A percentile compares a stretch with the other conserved stretches of the same genome.
Evolutionary conservation across 1,140 invertebrate genomes (phyloP).

Genomic region (Saccostrea glomerata): DNA sequence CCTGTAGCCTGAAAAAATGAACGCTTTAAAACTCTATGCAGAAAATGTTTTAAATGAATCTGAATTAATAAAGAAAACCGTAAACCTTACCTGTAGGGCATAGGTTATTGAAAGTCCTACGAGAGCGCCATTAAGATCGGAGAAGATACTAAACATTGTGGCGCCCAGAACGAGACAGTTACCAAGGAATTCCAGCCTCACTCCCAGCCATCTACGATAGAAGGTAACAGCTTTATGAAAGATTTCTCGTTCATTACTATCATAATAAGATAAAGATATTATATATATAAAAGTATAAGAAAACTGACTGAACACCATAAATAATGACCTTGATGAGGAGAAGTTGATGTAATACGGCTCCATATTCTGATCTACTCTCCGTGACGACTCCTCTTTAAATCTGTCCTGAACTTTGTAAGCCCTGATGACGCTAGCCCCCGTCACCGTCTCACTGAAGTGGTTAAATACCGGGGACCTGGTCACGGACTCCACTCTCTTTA

Average conservation of each 20-base stretch:
- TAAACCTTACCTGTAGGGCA: constrained; percentile 74
- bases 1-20: constrained; percentile 84
- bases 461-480: constrained; percentile 81
- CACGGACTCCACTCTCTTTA: constrained; percentile 80
- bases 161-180: constrained; percentile 81
- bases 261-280: too few relatives aligned
- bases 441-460: constrained; percentile 81
- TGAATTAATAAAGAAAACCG: not conserved
- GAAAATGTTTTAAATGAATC: not conserved
- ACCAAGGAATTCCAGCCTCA: constrained; percentile 90
- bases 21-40: not conserved
- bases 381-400: constrained; percentile 80
- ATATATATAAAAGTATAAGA: not conserved
- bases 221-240: not conserved
- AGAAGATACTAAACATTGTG: constrained; percentile 80
- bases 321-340: constrained; percentile 71
- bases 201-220: constrained; percentile 88
- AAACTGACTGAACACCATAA: not conserved
- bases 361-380: constrained; percentile 78
- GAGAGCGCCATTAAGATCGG: constrained; percentile 73
- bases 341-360: constrained; percentile 74
- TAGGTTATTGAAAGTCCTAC: constrained; percentile 79
- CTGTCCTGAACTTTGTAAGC: constrained; percentile 80
- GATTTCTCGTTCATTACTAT: too few relatives aligned
- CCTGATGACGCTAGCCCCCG: constrained; percentile 82